Evolutionary conservation across 92 coral and sea anemone species (phyloP).

Genomic region (Nematostella vectensis): DNA sequence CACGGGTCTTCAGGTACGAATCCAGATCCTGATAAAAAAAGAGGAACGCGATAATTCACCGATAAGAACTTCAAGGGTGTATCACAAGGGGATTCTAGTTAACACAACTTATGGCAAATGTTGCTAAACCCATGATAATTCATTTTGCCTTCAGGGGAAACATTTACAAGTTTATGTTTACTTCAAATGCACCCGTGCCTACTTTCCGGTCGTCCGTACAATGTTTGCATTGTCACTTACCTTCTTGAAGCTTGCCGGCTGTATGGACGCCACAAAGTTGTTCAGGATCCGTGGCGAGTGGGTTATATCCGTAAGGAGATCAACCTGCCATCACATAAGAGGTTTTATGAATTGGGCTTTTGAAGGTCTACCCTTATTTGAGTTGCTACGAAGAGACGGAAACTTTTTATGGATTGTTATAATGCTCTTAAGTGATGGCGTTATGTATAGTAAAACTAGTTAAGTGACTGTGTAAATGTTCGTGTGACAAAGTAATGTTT

Average conservation of each 20-base stretch:
- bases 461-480: too few relatives aligned
- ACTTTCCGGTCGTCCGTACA: too few relatives aligned
- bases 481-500: too few relatives aligned
- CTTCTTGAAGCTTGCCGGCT: constrained; percentile 92
- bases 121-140: too few relatives aligned
- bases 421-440: too few relatives aligned
- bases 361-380: background rate
- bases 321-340: constrained; percentile 51
- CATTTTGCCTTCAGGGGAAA: too few relatives aligned
- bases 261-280: constrained; percentile 89
- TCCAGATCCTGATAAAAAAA: constrained; percentile 73
- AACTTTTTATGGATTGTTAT: too few relatives aligned
- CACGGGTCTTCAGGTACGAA: constrained; percentile 92
- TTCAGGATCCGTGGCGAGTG: constrained; percentile 96
- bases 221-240: constrained; percentile 44
- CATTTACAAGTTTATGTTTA: too few relatives aligned
- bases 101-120: too few relatives aligned
- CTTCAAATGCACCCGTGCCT: too few relatives aligned
- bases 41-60: background rate
- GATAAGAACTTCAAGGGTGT: background rate
- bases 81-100: background rate
- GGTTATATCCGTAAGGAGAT: constrained; percentile 89
- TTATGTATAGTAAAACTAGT: too few relatives aligned
- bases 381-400: too few relatives aligned
- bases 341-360: background rate